Evolutionary conservation across 1,140 invertebrate genomes (phyloP), one percentile per base, ranked within the genome.

Genomic region (Heliconius melpomene): DNA sequence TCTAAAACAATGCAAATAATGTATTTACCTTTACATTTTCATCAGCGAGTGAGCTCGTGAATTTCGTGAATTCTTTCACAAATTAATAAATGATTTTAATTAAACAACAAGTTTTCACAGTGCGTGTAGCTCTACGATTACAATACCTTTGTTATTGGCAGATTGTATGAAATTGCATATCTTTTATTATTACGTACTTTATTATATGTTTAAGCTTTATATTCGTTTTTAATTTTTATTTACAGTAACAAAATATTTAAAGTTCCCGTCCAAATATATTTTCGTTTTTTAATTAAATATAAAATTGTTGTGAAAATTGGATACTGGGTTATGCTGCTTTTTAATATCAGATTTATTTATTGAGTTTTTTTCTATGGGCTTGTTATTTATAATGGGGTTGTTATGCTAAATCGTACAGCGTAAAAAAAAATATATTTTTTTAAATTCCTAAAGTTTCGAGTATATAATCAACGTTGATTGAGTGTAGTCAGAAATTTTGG

Each of bases 91-190:
- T 66, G 26, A 66, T 66, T 66, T 66, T 66, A 66, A 66, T 66
- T 66, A 66, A 66, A 38, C 70, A 77, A 66, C 36, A 46, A 71
- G 16, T 26, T 74, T 74, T 40, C 23, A 40, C 7, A 50, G 23
- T n/a, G 60, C 60, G 23, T 29, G 60, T 66, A 26, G 60, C 60
- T 13, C 60, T 16, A 66, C 60, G 60, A 66, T 26, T 66, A 66
- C 60, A 66, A 66, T 66, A 29, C 60, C 26, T 66, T 66, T 66
- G 60, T 66, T 66, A 66, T 66, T 66, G 60, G 60, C 60, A 66
- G 26, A 66, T 66, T 66, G 60, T 66, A 66, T 66, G 60, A 66
- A 66, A 66, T 66, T 66, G 23, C 23, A 66, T 66, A 66, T 29
- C 60, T 66, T 66, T 66, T 66, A 23, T 26, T 60, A 23, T 66